Conservation (phyloP, 2,888 invertebrate species). For the Lithodes maja region DNA sequence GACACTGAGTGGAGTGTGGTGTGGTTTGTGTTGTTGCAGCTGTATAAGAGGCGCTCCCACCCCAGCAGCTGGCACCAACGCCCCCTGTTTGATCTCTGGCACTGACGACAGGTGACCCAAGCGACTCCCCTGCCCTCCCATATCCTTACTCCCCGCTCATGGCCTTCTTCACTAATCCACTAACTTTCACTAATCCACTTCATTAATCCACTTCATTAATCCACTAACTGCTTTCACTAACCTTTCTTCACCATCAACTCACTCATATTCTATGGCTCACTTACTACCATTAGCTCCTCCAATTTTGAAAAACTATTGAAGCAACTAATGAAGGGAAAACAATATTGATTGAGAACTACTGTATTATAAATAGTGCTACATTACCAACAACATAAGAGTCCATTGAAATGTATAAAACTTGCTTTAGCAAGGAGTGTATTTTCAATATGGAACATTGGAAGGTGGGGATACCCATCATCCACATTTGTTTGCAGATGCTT, state of each 20-base stretch:
- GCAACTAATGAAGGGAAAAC: too few relatives aligned
- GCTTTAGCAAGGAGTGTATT: too few relatives aligned
- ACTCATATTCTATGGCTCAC: neutral
- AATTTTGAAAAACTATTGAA: too few relatives aligned
- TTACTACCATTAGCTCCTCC: too few relatives aligned
- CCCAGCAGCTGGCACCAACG: slow-evolving; percentile 59
- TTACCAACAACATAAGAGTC: too few relatives aligned
- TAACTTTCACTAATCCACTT: neutral
- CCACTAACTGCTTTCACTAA: neutral
- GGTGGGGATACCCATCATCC: too few relatives aligned
- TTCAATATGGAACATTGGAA: too few relatives aligned
- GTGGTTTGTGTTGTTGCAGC: slow-evolving; percentile 51
- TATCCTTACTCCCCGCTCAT: neutral
- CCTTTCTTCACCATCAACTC: neutral
- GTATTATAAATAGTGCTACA: too few relatives aligned
- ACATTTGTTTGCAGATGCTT: too few relatives aligned
- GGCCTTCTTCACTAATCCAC: neutral
- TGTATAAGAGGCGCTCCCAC: slow-evolving; percentile 60
- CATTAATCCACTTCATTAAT: neutral
- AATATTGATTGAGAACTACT: too few relatives aligned
- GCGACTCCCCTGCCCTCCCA: neutral
- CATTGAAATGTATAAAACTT: too few relatives aligned
- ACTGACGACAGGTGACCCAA: slow-evolving; percentile 64
- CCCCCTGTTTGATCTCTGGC: slow-evolving; percentile 67
- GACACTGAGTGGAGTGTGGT: neutral